Percentiles rank a stretch among this genome's conserved stretches.
Evolutionary conservation across 2,113 vertebrate genomes (phyloP).

Genomic region (Proterorhinus semilunaris): DNA sequence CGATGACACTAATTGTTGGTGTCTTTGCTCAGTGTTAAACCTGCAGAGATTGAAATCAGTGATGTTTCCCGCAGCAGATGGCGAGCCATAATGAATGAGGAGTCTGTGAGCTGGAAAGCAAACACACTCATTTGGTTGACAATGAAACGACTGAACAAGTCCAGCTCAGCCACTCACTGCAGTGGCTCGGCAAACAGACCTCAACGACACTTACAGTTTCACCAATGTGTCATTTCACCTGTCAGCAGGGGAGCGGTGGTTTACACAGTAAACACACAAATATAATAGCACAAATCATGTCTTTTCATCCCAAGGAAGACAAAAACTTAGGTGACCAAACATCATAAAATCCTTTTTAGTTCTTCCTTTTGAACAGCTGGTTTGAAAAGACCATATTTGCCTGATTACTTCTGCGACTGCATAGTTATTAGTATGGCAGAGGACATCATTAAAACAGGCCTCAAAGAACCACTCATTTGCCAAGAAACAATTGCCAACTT

Average conservation of each 20-base stretch:
- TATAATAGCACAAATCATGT: no score
- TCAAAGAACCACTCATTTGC: background rate
- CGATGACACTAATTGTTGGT: constrained; percentile 25
- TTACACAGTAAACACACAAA: no score
- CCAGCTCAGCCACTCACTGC: constrained; percentile 34
- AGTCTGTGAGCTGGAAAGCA: constrained; percentile 54
- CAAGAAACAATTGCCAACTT: background rate
- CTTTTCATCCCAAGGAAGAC: no score
- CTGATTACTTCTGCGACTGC: no score
- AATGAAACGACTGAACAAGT: constrained; percentile 46
- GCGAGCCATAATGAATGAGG: constrained; percentile 47
- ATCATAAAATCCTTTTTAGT: no score
- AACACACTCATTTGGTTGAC: constrained; percentile 53
- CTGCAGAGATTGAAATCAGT: constrained; percentile 41
- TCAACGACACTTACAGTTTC: constrained; percentile 13
- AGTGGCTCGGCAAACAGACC: constrained; percentile 30
- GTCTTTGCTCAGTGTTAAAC: constrained; percentile 28
- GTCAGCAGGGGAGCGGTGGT: background rate
- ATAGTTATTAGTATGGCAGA: no score
- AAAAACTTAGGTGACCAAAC: no score
- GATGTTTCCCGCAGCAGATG: constrained; percentile 53
- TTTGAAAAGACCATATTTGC: no score
- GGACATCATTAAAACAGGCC: background rate
- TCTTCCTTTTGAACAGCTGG: no score
- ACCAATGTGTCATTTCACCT: constrained; percentile 15